A percentile compares a stretch with the other conserved stretches of the same genome.
phyloP scores from a whole-genome alignment of 2,113 vertebrate genomes.

The Corapipo altera region DNA sequence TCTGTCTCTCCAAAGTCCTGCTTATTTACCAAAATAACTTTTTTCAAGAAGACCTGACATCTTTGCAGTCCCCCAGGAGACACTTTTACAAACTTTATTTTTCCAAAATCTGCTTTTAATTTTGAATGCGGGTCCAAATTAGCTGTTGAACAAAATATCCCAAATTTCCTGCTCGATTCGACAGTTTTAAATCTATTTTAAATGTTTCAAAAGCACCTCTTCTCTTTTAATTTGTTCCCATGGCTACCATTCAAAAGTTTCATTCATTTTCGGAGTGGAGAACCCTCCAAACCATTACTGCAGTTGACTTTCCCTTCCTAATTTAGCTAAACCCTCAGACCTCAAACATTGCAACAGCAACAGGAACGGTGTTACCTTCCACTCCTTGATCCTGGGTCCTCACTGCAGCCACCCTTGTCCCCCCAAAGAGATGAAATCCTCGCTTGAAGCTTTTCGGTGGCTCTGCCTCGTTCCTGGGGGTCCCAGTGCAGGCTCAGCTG shows the following conservation, averaged over 20 bases:
- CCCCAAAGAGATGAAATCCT: background rate
- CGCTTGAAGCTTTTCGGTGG: background rate
- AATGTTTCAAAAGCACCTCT: background rate
- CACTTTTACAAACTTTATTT: background rate
- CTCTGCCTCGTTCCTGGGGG: accelerated
- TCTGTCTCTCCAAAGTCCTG: background rate
- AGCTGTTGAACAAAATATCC: background rate
- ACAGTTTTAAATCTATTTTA: background rate
- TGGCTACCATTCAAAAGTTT: slow-evolving; percentile 55
- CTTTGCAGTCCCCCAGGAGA: background rate
- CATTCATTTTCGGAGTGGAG: background rate
- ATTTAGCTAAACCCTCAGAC: background rate
- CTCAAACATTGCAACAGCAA: background rate
- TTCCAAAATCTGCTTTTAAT: background rate
- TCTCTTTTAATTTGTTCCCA: slow-evolving; percentile 59
- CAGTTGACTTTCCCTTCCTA: slow-evolving; percentile 36
- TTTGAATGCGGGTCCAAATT: background rate
- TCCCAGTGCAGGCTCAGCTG: background rate
- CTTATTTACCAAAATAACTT: background rate
- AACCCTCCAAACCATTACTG: background rate
- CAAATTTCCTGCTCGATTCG: background rate
- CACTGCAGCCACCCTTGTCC: background rate
- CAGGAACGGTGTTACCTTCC: background rate
- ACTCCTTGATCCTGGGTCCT: background rate
- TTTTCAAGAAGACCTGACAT: background rate